These are phyloP conservation scores for Pollenia amentaria DNA, from an alignment of 2,888 invertebrate species.

Conservation along the genomic window DNA sequence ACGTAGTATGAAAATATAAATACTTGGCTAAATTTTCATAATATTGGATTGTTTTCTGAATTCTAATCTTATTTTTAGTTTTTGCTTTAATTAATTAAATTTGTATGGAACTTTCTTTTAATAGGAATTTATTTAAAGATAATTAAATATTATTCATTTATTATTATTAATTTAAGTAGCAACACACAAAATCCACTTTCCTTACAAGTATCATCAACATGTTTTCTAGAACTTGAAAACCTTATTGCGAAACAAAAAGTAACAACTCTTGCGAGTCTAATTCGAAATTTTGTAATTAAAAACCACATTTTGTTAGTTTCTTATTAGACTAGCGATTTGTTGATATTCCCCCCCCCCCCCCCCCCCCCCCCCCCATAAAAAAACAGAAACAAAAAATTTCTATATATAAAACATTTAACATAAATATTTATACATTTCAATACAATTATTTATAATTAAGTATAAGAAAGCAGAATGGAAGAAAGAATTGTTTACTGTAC, in stretches of 20 bases:
- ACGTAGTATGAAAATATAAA: conserved; percentile 78
- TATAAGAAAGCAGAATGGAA: neutral
- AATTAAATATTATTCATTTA: conserved; percentile 39
- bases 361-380: neutral
- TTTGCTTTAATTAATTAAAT: conserved; percentile 78
- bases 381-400: neutral
- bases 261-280: conserved; percentile 84
- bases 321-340: conserved; percentile 85
- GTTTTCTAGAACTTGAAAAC: conserved; percentile 27
- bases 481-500: neutral
- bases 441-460: neutral
- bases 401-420: conserved; percentile 7
- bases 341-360: too few species aligned
- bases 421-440: neutral
- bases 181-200: neutral
- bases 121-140: conserved; percentile 38
- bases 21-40: conserved; percentile 2
- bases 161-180: conserved; percentile 40
- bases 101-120: conserved; percentile 54
- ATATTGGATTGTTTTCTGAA: conserved; percentile 62
- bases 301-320: conserved; percentile 76
- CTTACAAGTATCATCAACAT: neutral
- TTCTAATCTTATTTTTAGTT: conserved; percentile 65
- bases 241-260: conserved; percentile 37
- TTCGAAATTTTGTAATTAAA: conserved; percentile 79